Evolutionary conservation across 2,113 vertebrate species (phyloP), one percentile per base, ranked within the genome.

Genomic region (Bufo bufo): DNA sequence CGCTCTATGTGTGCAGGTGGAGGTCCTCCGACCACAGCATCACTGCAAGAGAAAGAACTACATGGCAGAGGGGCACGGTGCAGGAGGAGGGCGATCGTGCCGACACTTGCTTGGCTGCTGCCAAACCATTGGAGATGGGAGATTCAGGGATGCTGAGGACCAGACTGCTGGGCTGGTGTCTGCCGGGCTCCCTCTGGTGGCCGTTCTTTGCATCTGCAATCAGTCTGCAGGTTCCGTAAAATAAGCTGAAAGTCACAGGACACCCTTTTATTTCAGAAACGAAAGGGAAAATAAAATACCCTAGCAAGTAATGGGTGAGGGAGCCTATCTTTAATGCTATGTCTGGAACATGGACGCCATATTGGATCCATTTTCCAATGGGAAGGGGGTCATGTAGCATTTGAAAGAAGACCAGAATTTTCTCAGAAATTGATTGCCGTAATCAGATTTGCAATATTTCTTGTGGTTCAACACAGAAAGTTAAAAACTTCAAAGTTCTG

Each of bases 51-150:
- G 17, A 33, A 74, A 78, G 59, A 33, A 52, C 19, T 79, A 79
- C 74, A 49, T 74, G 80, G 63, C 45, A 66, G 19, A 83, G 63
- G 47, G 45, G 23, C 45, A 23, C 4, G 20, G 43, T 47, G 33
- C 65, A 52, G 65, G 52, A 54, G 77, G 66, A 50, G 78, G 66
- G 52, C 12, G 74, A 77, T 2, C 33, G 33, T 33, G 33, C 33
- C 33, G 33, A 33, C 33, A 33, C 33, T 84, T 5, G 23, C 50
- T n/a, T 84, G 33, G 85, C 4, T 66, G 85, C 85, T 78, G 47
- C 61, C 58, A 80, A 69, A 66, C 59, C 75, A 54, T 50, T 59
- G 84, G 72, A 85, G 84, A 61, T 54, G 49, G 52, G 63, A 86
- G 59, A 80, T 43, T 56, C 23, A 54, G 49, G 71, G 69, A 79